Evolutionary conservation across 2,888 invertebrate species (phyloP), one percentile per base, ranked within the genome.

Genomic region (Entomobrya proxima): DNA sequence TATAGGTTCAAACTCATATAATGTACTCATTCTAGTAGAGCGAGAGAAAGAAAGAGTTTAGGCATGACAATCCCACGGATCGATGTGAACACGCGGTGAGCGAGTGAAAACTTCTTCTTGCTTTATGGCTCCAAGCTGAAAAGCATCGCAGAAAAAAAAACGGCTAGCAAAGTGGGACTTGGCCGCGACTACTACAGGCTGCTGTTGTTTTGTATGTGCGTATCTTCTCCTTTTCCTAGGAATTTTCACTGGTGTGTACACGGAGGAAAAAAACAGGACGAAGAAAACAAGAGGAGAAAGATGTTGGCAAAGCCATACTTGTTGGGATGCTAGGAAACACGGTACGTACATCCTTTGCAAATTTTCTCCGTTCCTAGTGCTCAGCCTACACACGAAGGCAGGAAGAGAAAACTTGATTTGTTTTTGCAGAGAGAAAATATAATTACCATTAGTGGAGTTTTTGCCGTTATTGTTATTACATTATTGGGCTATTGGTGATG

Each of bases 1-100:
- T n/a, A n/a, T n/a, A n/a, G n/a, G n/a, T n/a, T n/a, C n/a, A n/a
- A n/a, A 30, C 27, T 7, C 58, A 58, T 6, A 30, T 27, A 15
- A 27, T 27, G 30, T 30, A 64, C 30, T 3, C 58, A 5, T 58
- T 13, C 15, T 27, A 61, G 2, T 18, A 64, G 64, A 35, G 35
- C 9, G 7, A 5, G 7, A 2, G 5, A n/a, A 9, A 13, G 32
- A n/a, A 5, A 13, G 69, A 69, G n/a, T 27, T 37, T 69, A 86
- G 72, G 76, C 78, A 78, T 82, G 82, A 72, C 82, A 82, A 82
- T 67, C 81, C 77, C 82, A 79, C 69, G 86, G 89, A 88, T 88
- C 88, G 89, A 88, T 89, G 81, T 80, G 69, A 88, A 78, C 89
- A 89, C 88, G 88, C 79, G 89, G 83, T 85, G 85, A 86, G 69